Evolutionary conservation across 2,888 invertebrate genomes (phyloP).

Genomic region (Seladonia tumulorum): DNA sequence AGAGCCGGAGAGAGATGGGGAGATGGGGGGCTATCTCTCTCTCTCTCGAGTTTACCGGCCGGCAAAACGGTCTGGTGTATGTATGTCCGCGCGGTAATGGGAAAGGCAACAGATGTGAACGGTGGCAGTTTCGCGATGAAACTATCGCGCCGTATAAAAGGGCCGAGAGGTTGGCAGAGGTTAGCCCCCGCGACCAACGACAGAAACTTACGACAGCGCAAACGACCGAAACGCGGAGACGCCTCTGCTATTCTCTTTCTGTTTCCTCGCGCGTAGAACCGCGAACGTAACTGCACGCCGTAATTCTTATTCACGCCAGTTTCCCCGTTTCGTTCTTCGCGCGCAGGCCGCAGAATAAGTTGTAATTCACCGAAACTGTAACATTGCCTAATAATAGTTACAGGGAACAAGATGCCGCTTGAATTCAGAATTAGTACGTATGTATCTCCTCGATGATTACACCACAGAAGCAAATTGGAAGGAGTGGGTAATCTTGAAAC

Average conservation of each 20-base stretch:
- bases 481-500: background rate
- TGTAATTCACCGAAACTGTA: background rate
- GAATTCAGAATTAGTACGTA: background rate
- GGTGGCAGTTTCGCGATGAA: constrained; percentile 63
- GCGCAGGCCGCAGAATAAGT: background rate
- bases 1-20: background rate
- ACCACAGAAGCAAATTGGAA: background rate
- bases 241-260: constrained; percentile 13
- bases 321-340: constrained; percentile 2
- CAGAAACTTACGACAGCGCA: constrained; percentile 73
- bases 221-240: constrained; percentile 69
- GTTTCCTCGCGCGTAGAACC: background rate
- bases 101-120: constrained; percentile 61
- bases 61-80: constrained; percentile 56
- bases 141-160: constrained; percentile 65
- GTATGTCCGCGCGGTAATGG: constrained; percentile 57
- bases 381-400: background rate
- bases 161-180: constrained; percentile 59
- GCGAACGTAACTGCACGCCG: constrained; percentile 33
- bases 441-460: background rate
- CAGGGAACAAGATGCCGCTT: no score
- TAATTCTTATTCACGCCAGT: constrained; percentile 42
- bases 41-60: constrained; percentile 59
- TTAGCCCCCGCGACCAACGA: constrained; percentile 43
- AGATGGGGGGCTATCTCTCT: constrained; percentile 28